phyloP scores from a whole-genome alignment of 2,113 vertebrate species.

The Eurystomus gularis region DNA sequence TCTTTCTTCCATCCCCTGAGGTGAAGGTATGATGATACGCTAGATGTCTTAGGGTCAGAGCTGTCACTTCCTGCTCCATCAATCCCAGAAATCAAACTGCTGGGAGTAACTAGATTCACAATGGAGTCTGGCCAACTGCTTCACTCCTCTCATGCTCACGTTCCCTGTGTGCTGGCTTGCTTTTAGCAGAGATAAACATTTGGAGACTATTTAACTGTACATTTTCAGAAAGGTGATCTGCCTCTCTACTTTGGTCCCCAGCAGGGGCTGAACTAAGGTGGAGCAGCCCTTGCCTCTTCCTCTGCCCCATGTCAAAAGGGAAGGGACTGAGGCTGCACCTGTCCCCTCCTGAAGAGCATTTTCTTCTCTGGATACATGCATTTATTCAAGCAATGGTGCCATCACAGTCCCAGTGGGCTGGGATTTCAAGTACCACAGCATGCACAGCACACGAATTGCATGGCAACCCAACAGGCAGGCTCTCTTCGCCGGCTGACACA shows the following conservation, averaged over 20 bases:
- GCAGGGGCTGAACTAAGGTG: neutral
- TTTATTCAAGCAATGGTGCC: neutral
- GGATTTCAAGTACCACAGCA: neutral
- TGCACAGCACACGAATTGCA: neutral
- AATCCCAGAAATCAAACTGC: neutral
- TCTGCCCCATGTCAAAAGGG: neutral
- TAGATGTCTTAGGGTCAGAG: neutral
- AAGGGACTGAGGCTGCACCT: neutral
- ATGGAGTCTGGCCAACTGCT: neutral
- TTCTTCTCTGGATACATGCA: neutral
- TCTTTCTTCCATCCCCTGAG: neutral
- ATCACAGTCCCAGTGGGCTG: neutral
- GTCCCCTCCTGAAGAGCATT: neutral
- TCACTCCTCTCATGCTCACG: neutral
- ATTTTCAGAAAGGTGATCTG: neutral
- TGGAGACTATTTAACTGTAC: neutral
- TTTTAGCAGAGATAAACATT: neutral
- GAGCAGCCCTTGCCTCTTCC: neutral
- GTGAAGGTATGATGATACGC: conserved; percentile 15
- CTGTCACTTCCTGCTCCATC: neutral
- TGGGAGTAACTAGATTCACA: neutral
- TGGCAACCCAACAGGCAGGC: neutral
- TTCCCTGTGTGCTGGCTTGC: neutral
- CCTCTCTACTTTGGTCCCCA: neutral
- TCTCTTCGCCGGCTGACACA: neutral